phyloP scores from a whole-genome alignment of 2,797 vertebrate species.

The Anguilla anguilla region DNA sequence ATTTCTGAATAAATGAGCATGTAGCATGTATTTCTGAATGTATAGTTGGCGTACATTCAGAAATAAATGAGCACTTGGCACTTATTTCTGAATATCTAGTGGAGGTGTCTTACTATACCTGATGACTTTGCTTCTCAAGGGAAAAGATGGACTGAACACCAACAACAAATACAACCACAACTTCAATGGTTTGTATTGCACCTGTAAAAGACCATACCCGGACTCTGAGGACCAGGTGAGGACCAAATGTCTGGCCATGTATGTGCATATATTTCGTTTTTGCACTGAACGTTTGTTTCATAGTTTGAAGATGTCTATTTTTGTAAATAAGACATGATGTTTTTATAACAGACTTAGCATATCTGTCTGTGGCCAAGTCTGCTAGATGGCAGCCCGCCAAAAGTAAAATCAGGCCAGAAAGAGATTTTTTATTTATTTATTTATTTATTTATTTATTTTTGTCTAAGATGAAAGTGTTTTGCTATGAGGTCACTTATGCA shows the following conservation, averaged over 20 bases:
- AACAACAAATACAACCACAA: conserved; percentile 95
- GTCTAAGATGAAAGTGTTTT: not conserved
- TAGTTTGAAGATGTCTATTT: not conserved
- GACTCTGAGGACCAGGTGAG: conserved; percentile 95
- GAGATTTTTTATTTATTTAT: not conserved
- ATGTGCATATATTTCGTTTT: not conserved
- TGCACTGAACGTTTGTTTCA: not conserved
- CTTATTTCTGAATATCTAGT: not conserved
- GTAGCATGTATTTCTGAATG: no score
- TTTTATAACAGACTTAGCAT: not conserved
- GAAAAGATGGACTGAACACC: conserved; percentile 83
- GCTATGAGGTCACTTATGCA: not conserved
- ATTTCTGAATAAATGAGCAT: not conserved
- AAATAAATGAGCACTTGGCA: no score
- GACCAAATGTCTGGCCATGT: not conserved
- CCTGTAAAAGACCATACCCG: conserved; percentile 90
- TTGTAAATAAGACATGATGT: not conserved
- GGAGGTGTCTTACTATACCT: not conserved
- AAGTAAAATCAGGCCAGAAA: not conserved
- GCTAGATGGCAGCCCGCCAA: conserved; percentile 10
- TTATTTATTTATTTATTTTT: not conserved
- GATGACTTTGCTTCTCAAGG: conserved; percentile 66
- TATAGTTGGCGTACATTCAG: not conserved
- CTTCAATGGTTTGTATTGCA: conserved; percentile 93
- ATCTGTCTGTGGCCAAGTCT: not conserved